A percentile compares a stretch with the other conserved stretches of the same genome.
These are phyloP conservation scores for Bugula neritina DNA, from an alignment of 2,888 invertebrate genomes.

Conservation along the genomic window DNA sequence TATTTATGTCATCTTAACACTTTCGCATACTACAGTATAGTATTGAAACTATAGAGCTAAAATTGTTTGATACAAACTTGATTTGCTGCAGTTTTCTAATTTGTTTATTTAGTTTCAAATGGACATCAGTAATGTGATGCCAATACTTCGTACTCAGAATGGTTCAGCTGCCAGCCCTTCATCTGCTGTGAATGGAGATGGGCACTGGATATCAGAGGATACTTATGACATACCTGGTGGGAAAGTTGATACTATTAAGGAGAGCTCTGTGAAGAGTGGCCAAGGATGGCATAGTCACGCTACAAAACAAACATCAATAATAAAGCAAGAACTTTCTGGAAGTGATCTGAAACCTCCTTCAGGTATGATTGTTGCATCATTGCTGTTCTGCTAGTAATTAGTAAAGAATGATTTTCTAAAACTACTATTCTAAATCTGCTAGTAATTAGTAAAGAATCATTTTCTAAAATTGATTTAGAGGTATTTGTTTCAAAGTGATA, in stretches of 20 bases:
- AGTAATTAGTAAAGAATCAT: not conserved
- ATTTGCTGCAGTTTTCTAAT: too few species aligned
- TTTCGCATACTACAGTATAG: too few species aligned
- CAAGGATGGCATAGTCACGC: constrained; percentile 16
- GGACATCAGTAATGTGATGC: constrained; percentile 19
- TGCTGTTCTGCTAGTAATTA: not conserved
- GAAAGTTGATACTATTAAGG: constrained; percentile 8
- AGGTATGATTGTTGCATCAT: too few species aligned
- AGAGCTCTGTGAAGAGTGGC: constrained; percentile 11
- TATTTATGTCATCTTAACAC: too few species aligned
- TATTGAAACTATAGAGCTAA: too few species aligned
- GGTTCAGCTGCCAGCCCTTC: not conserved
- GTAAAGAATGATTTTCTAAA: not conserved
- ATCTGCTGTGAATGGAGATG: not conserved
- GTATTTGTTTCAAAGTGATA: not conserved
- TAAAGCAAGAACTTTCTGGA: constrained; percentile 19
- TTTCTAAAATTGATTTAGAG: not conserved
- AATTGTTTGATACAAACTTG: too few species aligned
- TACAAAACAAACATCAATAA: not conserved
- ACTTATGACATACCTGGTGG: constrained; percentile 24
- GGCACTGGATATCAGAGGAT: constrained; percentile 1
- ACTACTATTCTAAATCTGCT: not conserved
- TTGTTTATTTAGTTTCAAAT: constrained; percentile 18
- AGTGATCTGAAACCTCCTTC: not conserved
- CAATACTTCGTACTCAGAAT: not conserved